Base-by-base conservation (phyloP, 1,140 invertebrate species). In the Habropoda laboriosa region DNA sequence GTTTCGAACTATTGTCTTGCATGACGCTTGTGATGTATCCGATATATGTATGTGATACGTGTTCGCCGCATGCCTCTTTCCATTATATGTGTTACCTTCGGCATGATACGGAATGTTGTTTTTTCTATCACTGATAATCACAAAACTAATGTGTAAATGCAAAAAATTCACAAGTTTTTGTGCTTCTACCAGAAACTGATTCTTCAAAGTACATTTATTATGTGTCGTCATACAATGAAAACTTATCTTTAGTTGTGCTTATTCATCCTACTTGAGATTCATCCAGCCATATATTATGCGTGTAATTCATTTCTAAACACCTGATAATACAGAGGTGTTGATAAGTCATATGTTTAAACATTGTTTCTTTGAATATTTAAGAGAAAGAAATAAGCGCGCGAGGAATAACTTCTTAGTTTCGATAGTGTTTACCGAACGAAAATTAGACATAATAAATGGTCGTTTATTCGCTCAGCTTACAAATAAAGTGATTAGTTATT, bases 1-100 rank as follows among this genome's bases (percentile, higher is more conserved):
- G 58, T 76, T 85, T 55, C 66, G 60, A 60, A 68, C 64, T 51
- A 78, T 58, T 55, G 75, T 82, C 70, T 86, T 86, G 84, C 84
- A 86, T 83, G 85, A 81, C 60, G 81, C 85, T 81, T 83, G 32
- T 60, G 42, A 53, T 51, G 49, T 76, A 70, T 47, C 47, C 58
- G 45, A 67, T 35, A 30, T 27, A 42, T 32, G 24, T 55, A 47
- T 70, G 64, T 66, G 12, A 30, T 38, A 13, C 72, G 24, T 79
- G 42, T 77, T 30, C 77, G 74, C 78, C 58, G 85, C 84, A 86
- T 83, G 84, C 81, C 77, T 81, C 21, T 67, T 73, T 67, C 75
- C 21, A 51, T 49, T 79, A 42, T 63, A 42, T 78, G 47, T 85
- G 71, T 76, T 74, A n/a, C 35, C 21, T 68, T 45, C 30, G 58